Percentiles rank a stretch among this genome's conserved stretches.
These are phyloP conservation scores for Amblyopsis hoosieri DNA, from an alignment of 2,797 vertebrate species.

Conservation along the genomic window DNA sequence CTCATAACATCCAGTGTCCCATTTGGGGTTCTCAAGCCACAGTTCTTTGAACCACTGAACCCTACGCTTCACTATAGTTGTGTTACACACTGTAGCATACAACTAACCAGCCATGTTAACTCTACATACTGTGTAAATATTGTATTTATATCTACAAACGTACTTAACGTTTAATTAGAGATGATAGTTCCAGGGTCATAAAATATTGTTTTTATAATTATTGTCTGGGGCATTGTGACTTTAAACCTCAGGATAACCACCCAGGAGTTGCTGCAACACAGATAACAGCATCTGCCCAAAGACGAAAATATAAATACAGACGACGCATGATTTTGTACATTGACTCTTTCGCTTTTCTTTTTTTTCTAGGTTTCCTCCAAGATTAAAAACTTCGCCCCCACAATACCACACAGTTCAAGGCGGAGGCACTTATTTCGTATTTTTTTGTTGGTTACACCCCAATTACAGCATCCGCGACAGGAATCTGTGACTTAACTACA, in stretches of 20 bases:
- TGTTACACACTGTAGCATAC: too few relatives aligned
- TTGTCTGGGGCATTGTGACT: too few relatives aligned
- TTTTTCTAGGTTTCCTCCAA: slow-evolving; percentile 37
- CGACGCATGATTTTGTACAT: slow-evolving; percentile 13
- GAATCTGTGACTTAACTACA: slow-evolving; percentile 63
- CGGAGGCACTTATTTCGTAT: slow-evolving; percentile 34
- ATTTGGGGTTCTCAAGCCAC: too few relatives aligned
- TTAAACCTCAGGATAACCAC: neutral
- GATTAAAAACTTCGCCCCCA: slow-evolving; percentile 55
- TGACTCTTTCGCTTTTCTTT: slow-evolving; percentile 43
- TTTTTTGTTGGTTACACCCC: slow-evolving; percentile 69
- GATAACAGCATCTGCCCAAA: slow-evolving; percentile 6
- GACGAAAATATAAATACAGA: slow-evolving; percentile 15
- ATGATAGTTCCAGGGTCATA: too few relatives aligned
- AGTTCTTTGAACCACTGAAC: too few relatives aligned
- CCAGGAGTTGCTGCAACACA: neutral
- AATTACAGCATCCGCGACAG: slow-evolving; percentile 70
- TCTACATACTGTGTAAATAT: too few relatives aligned
- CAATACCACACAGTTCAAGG: slow-evolving; percentile 44
- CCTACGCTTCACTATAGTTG: too few relatives aligned
- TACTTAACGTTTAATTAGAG: too few relatives aligned
- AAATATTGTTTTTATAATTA: too few relatives aligned
- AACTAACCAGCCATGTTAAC: too few relatives aligned
- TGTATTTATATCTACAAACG: too few relatives aligned
- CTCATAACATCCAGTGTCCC: too few relatives aligned